phyloP scores from a whole-genome alignment of 1,140 invertebrate species.

The Cardiocondyla obscurior region DNA sequence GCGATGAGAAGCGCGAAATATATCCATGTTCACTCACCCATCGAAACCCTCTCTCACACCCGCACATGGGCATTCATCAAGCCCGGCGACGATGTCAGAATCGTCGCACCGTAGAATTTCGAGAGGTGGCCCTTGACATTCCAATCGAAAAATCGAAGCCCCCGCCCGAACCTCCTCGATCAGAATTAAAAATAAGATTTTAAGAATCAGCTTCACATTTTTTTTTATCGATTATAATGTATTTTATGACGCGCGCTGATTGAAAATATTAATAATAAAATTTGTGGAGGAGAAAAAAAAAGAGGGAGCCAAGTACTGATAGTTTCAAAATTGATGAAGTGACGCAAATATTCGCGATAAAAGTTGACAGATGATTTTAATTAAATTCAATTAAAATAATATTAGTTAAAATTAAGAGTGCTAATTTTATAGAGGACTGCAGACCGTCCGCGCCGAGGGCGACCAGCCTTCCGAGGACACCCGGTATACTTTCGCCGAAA shows the following conservation, averaged over 20 bases:
- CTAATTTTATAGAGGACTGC: background rate
- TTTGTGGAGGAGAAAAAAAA: too few species aligned
- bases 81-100: background rate
- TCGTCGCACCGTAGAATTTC: background rate
- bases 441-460: background rate
- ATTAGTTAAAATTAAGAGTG: background rate
- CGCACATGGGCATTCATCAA: slow-evolving; percentile 38
- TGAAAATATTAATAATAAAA: background rate
- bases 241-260: background rate
- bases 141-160: slow-evolving; percentile 12
- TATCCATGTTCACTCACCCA: slow-evolving; percentile 45
- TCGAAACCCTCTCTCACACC: slow-evolving; percentile 47
- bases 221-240: too few species aligned
- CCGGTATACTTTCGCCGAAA: slow-evolving; percentile 76
- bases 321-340: background rate
- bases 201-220: background rate
- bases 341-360: background rate
- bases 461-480: slow-evolving; percentile 65
- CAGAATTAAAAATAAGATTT: background rate
- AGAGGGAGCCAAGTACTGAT: background rate
- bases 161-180: background rate
- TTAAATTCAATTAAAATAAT: background rate
- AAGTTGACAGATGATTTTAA: background rate
- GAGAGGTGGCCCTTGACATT: slow-evolving; percentile 12
- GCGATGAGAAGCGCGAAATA: slow-evolving; percentile 29